Evolutionary conservation across 2,113 vertebrate genomes (phyloP).

Genomic region (Rhabdomys dilectus): DNA sequence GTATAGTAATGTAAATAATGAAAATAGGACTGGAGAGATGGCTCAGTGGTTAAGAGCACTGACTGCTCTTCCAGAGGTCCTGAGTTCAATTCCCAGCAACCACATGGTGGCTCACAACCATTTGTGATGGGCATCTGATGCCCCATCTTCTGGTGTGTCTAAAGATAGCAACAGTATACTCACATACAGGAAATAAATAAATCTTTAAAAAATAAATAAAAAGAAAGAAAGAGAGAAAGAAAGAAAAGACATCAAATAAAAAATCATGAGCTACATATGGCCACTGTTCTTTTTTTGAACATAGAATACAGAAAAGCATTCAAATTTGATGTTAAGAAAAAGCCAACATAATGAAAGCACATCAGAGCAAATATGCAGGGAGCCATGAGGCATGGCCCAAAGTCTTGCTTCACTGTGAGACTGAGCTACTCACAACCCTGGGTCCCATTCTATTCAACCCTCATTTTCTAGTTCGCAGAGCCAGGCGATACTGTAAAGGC

Average conservation of each 20-base stretch:
- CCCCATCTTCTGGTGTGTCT: too few species aligned
- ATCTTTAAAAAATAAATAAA: too few species aligned
- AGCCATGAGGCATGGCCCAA: not conserved
- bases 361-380: rapidly evolving
- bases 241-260: not conserved
- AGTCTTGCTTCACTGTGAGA: not conserved
- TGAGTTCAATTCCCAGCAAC: too few species aligned
- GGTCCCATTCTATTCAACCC: not conserved
- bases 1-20: not conserved
- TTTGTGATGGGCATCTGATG: too few species aligned
- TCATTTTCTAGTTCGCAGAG: not conserved
- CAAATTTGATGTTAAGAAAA: not conserved
- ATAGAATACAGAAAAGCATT: not conserved
- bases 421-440: not conserved
- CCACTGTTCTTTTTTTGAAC: not conserved
- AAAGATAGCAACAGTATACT: too few species aligned
- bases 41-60: too few species aligned
- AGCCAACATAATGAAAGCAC: not conserved
- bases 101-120: too few species aligned
- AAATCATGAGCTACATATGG: not conserved
- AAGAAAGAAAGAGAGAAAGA: too few species aligned
- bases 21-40: not conserved
- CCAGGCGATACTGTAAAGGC: not conserved
- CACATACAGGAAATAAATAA: too few species aligned
- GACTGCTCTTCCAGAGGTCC: too few species aligned